Base-by-base conservation (phyloP, 2,888 invertebrate genomes). In the Ochropacha duplaris region DNA sequence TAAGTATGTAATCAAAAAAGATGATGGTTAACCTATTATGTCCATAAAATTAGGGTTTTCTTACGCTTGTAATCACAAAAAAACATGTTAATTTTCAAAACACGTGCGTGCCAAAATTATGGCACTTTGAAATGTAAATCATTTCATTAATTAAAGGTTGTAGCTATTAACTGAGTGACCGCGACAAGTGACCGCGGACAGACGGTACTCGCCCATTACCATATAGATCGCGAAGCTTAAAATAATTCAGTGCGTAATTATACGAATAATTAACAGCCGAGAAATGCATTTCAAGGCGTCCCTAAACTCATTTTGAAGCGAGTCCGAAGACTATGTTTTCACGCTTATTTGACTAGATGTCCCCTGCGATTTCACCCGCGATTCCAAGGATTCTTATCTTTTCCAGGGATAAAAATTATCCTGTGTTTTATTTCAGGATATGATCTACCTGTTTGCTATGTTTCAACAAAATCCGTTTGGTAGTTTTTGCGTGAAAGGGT, bases 61-160 rank as follows among this genome's bases (percentile, higher is more conserved):
- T 44, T 19, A 44, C n/a, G 26, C 28, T 9, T 19, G 22, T 11
- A 44, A 54, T 51, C 57, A 57, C 51, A n/a, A 28, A 28, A 60
- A 58, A 64, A 59, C 57, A 61, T 60, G 54, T 54, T 60, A 57
- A 59, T 60, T 63, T 58, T 57, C 51, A 51, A 54, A 19, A 49
- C 54, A 58, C 56, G 54, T 49, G 56, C 54, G 51, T 59, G 51
- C 4, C 22, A 55, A 60, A 63, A 63, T 57, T 54, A 55, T 54
- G 51, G 57, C 6, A 57, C 62, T 68, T 66, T 68, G 68, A 68
- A 62, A 68, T 68, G 68, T 59, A 62, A 68, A 68, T 68, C 12
- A 31, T 9, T 22, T 31, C 31, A 52, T 52, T 28, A 16, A 31
- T 57, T 16, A 22, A 24, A 54, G 54, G 58, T 65, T 55, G 61